Evolutionary conservation across 2,113 vertebrate species (phyloP).

Genomic region (Oreochromis niloticus): DNA sequence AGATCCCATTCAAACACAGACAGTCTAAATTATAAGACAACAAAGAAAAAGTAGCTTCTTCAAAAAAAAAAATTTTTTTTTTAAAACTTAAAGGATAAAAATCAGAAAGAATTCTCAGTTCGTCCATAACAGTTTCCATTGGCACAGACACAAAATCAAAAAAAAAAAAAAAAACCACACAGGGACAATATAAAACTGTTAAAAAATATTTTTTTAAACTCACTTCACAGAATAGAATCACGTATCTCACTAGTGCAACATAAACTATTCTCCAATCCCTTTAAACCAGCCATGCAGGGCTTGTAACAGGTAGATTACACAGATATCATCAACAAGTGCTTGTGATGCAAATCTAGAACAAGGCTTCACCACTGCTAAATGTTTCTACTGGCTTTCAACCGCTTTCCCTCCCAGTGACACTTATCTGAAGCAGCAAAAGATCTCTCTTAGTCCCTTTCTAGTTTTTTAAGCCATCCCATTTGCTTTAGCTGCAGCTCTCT

Average conservation of each 20-base stretch:
- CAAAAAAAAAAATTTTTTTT: neutral
- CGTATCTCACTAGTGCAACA: neutral
- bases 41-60: neutral
- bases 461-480: neutral
- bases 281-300: neutral
- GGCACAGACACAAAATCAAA: slow-evolving; percentile 1
- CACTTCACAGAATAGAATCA: neutral
- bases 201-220: neutral
- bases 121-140: neutral
- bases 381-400: neutral
- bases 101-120: neutral
- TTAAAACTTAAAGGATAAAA: neutral
- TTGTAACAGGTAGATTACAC: neutral
- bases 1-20: neutral
- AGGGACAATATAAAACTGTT: neutral
- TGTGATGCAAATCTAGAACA: neutral
- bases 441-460: neutral
- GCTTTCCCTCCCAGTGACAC: neutral
- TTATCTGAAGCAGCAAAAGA: neutral
- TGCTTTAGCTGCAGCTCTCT: neutral
- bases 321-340: neutral
- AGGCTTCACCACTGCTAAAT: neutral
- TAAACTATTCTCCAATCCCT: neutral
- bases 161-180: neutral
- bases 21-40: neutral